Evolutionary conservation across 37 sponge, comb jelly and placozoan genomes (phyloP).

Genomic region (Theonella swinhoei): DNA sequence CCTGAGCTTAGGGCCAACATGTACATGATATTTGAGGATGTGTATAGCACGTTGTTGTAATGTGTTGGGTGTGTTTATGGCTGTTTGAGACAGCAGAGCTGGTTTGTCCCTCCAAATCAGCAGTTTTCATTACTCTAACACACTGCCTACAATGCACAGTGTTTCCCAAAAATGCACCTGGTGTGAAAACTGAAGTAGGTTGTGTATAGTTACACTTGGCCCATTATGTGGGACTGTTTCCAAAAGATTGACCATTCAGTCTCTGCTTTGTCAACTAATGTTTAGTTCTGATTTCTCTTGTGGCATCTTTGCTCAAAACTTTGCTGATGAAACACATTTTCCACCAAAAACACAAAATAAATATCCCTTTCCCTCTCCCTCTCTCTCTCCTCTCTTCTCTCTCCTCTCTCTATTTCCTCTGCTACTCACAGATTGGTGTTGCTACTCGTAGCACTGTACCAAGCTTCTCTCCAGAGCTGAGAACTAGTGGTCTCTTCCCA

Average conservation of each 20-base stretch:
- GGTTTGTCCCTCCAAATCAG: no score
- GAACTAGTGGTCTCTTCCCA: slow-evolving; percentile 45
- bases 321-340: neutral
- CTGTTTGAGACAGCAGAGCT: no score
- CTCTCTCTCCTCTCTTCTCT: neutral
- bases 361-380: neutral
- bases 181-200: neutral
- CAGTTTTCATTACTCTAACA: no score
- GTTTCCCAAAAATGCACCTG: no score
- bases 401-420: no score
- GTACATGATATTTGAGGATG: no score
- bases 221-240: neutral
- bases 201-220: neutral
- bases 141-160: no score
- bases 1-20: no score
- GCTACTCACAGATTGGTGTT: slow-evolving; percentile 54
- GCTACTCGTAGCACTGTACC: slow-evolving; percentile 61
- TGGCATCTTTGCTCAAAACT: neutral
- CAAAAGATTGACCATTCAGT: neutral
- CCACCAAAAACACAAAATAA: neutral
- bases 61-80: no score
- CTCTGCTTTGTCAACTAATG: neutral
- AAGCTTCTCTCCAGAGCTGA: slow-evolving; percentile 59
- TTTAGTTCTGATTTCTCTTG: no score
- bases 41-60: no score